Conservation (phyloP, 2,888 invertebrate species). For the Thereva unica region DNA sequence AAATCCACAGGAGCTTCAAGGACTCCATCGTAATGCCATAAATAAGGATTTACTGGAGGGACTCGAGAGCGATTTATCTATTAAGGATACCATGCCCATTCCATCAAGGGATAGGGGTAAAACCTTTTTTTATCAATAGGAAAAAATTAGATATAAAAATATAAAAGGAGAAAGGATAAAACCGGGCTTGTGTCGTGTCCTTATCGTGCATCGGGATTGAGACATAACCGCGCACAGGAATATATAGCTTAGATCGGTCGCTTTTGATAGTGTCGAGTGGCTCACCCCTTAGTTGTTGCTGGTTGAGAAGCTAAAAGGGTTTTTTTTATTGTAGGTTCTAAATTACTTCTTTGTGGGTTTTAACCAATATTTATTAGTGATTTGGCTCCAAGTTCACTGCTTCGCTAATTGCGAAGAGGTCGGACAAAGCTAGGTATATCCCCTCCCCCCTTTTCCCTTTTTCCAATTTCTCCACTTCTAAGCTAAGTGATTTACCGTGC, state of each 20-base stretch:
- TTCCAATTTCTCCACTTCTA: too few species aligned
- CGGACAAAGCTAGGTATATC: too few species aligned
- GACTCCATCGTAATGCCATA: conserved; percentile 30
- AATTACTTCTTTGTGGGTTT: conserved; percentile 8
- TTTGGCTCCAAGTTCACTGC: too few species aligned
- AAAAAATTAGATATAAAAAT: background rate
- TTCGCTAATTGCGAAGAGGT: too few species aligned
- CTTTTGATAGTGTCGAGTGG: conserved; percentile 7
- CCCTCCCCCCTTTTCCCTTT: too few species aligned
- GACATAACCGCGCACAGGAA: conserved; percentile 19
- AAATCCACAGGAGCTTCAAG: conserved; percentile 1
- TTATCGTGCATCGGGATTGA: conserved; percentile 9
- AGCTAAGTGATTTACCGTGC: too few species aligned
- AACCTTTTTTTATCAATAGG: conserved; percentile 1
- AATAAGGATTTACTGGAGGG: conserved; percentile 23
- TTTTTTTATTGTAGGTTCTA: conserved; percentile 17
- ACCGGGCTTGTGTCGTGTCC: background rate
- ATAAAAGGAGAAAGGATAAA: conserved; percentile 5
- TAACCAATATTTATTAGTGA: too few species aligned
- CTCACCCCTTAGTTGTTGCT: conserved; percentile 17
- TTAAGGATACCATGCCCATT: conserved; percentile 5
- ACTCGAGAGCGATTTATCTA: conserved; percentile 21
- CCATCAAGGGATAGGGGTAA: conserved; percentile 13
- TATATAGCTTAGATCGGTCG: conserved; percentile 8
- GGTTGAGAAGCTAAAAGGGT: background rate